phyloP scores from a whole-genome alignment of 1,140 invertebrate species.

The Araneus ventricosus region DNA sequence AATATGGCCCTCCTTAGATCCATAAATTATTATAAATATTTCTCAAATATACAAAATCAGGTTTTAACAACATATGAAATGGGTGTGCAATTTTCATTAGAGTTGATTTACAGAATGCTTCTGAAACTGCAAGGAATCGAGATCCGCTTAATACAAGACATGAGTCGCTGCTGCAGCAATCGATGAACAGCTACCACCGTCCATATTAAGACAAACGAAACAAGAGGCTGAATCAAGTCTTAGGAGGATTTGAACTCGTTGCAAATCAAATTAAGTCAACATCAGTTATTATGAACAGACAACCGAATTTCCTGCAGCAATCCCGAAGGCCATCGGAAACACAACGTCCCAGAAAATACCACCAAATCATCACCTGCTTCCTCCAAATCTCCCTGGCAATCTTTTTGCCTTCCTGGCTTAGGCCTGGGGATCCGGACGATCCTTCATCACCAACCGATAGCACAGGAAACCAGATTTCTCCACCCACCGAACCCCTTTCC shows the following conservation, averaged over 20 bases:
- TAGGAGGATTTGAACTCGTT: background rate
- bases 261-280: slow-evolving; percentile 26
- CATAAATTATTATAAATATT: too few relatives aligned
- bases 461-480: slow-evolving; percentile 12
- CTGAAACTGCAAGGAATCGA: too few relatives aligned
- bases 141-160: too few relatives aligned
- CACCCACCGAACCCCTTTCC: background rate
- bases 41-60: too few relatives aligned
- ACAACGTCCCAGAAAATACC: slow-evolving; percentile 13
- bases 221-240: background rate
- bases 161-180: too few relatives aligned
- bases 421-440: background rate
- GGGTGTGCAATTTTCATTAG: too few relatives aligned
- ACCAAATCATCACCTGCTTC: slow-evolving; percentile 32
- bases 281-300: slow-evolving; percentile 35
- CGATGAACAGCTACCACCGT: background rate
- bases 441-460: slow-evolving; percentile 27
- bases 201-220: background rate
- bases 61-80: too few relatives aligned
- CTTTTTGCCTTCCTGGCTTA: slow-evolving; percentile 62
- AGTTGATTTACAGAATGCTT: too few relatives aligned
- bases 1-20: too few relatives aligned
- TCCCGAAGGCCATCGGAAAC: background rate
- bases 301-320: background rate
- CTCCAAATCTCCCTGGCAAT: slow-evolving; percentile 54